Conservation (phyloP, 2,888 invertebrate species). For the Andrena hattorfiana region DNA sequence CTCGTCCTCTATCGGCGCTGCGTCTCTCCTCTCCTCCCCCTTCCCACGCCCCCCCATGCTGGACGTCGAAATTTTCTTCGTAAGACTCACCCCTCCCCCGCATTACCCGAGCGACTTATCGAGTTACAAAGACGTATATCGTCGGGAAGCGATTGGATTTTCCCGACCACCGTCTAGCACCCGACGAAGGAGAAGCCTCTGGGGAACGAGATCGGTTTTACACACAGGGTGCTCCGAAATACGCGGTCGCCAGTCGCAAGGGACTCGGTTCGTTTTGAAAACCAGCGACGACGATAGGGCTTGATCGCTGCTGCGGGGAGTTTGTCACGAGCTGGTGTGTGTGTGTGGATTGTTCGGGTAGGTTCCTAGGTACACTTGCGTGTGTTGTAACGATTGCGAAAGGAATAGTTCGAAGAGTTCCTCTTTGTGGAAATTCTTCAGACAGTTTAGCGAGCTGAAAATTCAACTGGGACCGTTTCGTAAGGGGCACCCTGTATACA, state of each 20-base stretch:
- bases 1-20: constrained; percentile 37
- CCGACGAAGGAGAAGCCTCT: constrained; percentile 62
- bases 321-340: neutral
- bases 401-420: too few species aligned
- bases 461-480: neutral
- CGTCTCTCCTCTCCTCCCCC: neutral
- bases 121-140: constrained; percentile 78
- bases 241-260: neutral
- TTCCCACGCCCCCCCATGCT: neutral
- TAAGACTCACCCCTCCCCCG: constrained; percentile 16
- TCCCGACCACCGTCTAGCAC: constrained; percentile 72
- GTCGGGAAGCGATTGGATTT: constrained; percentile 78
- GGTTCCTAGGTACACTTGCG: too few species aligned
- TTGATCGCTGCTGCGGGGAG: neutral
- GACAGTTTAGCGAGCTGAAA: too few species aligned
- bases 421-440: too few species aligned
- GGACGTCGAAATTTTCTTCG: constrained; percentile 69
- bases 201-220: constrained; percentile 65
- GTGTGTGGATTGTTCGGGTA: too few species aligned
- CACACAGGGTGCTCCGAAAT: constrained; percentile 39
- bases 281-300: neutral
- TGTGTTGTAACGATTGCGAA: too few species aligned
- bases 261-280: neutral
- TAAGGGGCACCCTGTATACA: neutral
- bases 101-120: constrained; percentile 74